Conservation (phyloP, 2,888 invertebrate species). For the Tenthredo mesomela region DNA sequence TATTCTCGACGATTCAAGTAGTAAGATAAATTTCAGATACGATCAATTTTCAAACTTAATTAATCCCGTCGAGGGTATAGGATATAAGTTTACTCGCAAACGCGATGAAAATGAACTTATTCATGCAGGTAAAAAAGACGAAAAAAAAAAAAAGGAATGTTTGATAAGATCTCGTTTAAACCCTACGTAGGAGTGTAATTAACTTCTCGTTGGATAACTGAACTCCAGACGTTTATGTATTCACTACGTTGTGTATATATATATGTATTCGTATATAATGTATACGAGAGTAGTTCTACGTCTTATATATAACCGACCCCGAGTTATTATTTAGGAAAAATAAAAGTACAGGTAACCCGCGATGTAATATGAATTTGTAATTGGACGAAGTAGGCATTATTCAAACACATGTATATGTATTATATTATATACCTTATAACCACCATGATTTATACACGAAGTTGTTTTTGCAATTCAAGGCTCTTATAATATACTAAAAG, state of each 20-base stretch:
- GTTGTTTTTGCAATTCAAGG: slow-evolving; percentile 21
- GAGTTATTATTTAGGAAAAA: slow-evolving; percentile 1
- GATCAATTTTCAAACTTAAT: slow-evolving; percentile 21
- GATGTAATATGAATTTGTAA: slow-evolving; percentile 35
- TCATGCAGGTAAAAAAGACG: neutral
- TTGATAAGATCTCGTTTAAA: neutral
- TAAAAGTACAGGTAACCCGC: neutral
- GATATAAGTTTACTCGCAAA: neutral
- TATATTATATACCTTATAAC: neutral
- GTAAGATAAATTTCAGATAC: slow-evolving; percentile 29
- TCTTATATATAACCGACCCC: neutral
- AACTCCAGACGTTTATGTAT: neutral
- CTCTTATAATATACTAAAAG: neutral
- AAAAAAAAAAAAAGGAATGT: neutral
- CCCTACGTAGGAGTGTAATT: neutral
- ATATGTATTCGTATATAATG: too few species aligned
- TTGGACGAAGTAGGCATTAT: neutral
- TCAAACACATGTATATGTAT: neutral
- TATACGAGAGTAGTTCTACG: neutral
- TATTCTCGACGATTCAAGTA: neutral
- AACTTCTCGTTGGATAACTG: slow-evolving; percentile 4
- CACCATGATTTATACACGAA: slow-evolving; percentile 30
- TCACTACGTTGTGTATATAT: neutral
- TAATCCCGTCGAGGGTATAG: slow-evolving; percentile 1
- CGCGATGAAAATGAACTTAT: slow-evolving; percentile 36